A percentile compares a stretch with the other conserved stretches of the same genome.
phyloP scores from a whole-genome alignment of 2,888 invertebrate species.

The Orthosia incerta region DNA sequence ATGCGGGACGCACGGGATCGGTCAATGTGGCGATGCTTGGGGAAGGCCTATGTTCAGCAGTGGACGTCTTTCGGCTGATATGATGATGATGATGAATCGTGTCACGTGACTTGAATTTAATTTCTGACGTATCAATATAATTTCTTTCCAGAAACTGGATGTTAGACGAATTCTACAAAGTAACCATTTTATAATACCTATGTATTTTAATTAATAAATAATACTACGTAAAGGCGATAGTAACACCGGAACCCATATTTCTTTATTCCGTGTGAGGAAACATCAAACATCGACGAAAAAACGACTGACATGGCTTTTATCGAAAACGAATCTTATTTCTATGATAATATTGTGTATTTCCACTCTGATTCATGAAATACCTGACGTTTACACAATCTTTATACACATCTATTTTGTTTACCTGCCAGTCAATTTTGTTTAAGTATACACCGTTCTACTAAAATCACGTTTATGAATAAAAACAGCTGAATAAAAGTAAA shows the following conservation, averaged over 20 bases:
- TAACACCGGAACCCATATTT: not conserved
- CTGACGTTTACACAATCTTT: not conserved
- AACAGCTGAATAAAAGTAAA: too few species aligned
- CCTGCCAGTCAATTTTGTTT: not conserved
- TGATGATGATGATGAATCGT: too few species aligned
- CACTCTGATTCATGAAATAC: not conserved
- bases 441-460: not conserved
- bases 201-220: not conserved
- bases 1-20: too few species aligned
- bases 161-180: too few species aligned
- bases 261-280: not conserved
- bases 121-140: too few species aligned
- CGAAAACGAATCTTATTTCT: not conserved
- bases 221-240: not conserved
- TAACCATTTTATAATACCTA: too few species aligned
- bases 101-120: too few species aligned
- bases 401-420: not conserved
- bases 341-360: not conserved
- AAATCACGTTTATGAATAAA: not conserved
- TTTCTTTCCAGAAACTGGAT: too few species aligned
- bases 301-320: slow-evolving; percentile 3
- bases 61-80: too few species aligned
- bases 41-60: too few species aligned
- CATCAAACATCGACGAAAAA: not conserved
- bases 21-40: too few species aligned